A percentile compares a stretch with the other conserved stretches of the same genome.
Conservation (phyloP, 2,797 vertebrate species). For the Hipposideros larvatus region DNA sequence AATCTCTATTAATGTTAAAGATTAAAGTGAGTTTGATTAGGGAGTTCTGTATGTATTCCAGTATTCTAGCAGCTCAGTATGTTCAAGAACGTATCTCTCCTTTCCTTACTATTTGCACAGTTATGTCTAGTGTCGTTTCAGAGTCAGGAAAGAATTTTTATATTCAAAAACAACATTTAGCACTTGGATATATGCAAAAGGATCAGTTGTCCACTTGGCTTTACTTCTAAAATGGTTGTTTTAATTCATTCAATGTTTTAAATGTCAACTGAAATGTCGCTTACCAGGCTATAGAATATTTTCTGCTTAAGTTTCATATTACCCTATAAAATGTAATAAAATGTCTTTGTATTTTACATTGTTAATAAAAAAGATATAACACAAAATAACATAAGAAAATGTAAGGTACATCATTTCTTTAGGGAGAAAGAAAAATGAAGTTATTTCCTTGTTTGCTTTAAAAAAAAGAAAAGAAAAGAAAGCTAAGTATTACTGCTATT, state of each 20-base stretch:
- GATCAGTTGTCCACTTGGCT: not conserved
- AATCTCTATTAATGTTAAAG: constrained; percentile 61
- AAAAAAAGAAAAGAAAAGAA: not conserved
- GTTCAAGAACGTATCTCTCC: constrained; percentile 36
- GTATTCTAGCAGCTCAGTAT: not conserved
- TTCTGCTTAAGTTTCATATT: not conserved
- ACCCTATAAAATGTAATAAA: not conserved
- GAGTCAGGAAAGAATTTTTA: constrained; percentile 33
- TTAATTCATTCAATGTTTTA: not conserved
- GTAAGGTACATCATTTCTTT: not conserved
- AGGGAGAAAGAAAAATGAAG: not conserved
- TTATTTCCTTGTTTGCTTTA: not conserved
- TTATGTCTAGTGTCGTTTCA: constrained; percentile 55
- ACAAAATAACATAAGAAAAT: not conserved
- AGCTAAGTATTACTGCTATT: not conserved
- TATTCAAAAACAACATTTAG: not conserved
- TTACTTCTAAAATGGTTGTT: not conserved
- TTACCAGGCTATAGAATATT: constrained; percentile 3
- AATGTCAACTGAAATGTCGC: constrained; percentile 30
- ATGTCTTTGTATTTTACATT: not conserved
- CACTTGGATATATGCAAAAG: constrained; percentile 38
- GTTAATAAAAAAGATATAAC: not conserved
- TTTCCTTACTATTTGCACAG: constrained; percentile 37
- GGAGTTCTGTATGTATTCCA: not conserved
- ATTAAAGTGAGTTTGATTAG: constrained; percentile 50